Conservation (phyloP, 2,797 vertebrate genomes). For the Arremon brunneinucha region DNA sequence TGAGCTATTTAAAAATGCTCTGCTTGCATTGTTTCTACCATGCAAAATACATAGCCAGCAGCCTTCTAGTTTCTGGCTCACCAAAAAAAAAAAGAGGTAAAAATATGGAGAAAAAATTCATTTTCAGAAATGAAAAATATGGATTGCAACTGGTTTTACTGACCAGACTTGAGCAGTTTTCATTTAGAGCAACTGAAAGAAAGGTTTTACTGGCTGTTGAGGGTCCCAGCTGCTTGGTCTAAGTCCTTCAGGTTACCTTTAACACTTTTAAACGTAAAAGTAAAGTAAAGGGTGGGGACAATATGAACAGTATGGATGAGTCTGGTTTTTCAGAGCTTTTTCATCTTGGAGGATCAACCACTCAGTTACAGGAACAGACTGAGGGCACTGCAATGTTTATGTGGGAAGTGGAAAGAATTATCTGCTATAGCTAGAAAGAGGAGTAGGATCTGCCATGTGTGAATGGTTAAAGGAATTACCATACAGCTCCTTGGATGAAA, state of each 20-base stretch:
- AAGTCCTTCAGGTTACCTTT: not conserved
- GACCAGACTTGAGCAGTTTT: not conserved
- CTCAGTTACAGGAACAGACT: not conserved
- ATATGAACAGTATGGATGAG: not conserved
- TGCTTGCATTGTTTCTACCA: not conserved
- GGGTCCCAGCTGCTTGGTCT: not conserved
- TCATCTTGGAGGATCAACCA: not conserved
- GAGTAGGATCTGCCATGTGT: not conserved
- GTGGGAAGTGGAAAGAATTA: not conserved
- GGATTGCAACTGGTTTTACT: not conserved
- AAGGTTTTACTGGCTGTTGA: not conserved
- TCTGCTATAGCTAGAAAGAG: not conserved
- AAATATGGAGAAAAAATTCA: not conserved
- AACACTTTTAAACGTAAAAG: not conserved
- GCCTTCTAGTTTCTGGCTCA: not conserved
- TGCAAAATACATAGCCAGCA: not conserved
- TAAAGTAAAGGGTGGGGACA: not conserved
- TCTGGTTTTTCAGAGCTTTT: not conserved
- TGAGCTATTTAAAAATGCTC: not conserved
- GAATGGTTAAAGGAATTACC: not conserved
- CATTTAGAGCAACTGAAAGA: not conserved
- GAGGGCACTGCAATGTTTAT: not conserved
- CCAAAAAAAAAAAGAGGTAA: not conserved
- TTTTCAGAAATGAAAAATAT: not conserved
- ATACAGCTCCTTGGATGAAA: not conserved